A percentile compares a stretch with the other conserved stretches of the same genome.
Evolutionary conservation across 2,113 vertebrate species (phyloP).

Genomic region (Psilopsiagon aymara): DNA sequence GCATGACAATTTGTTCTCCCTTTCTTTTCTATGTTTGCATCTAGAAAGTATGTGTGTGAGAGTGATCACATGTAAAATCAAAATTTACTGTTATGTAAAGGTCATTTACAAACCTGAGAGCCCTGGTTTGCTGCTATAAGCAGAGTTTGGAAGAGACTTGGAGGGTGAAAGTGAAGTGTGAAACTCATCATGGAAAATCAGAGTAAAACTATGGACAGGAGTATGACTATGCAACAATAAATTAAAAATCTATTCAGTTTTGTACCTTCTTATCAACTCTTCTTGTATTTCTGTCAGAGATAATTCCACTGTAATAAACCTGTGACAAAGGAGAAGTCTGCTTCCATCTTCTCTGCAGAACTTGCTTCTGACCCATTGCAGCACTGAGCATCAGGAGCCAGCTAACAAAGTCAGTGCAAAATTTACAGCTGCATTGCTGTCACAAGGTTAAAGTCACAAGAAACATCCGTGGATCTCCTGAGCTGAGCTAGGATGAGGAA

Average conservation of each 20-base stretch:
- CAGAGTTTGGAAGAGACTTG: not conserved
- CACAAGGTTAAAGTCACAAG: not conserved
- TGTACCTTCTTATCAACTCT: not conserved
- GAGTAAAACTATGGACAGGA: not conserved
- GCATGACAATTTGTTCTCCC: not conserved
- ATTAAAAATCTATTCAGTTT: not conserved
- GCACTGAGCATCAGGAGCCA: not conserved
- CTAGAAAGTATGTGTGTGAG: not conserved
- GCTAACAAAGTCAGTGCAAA: not conserved
- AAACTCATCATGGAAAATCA: not conserved
- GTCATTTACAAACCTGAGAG: not conserved
- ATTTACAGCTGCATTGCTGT: not conserved
- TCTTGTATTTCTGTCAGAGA: not conserved
- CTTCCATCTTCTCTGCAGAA: not conserved
- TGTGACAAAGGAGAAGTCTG: not conserved
- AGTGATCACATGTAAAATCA: not conserved
- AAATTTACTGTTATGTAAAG: not conserved
- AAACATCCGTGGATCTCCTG: not conserved
- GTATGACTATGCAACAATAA: not conserved
- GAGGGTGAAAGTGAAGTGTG: not conserved
- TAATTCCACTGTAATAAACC: not conserved
- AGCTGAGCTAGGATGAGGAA: not conserved
- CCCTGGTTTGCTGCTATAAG: not conserved
- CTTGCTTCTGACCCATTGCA: not conserved
- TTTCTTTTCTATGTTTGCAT: not conserved